These are phyloP conservation scores for Osedax frankpressi DNA, from an alignment of 2,888 invertebrate genomes.

Conservation along the genomic window DNA sequence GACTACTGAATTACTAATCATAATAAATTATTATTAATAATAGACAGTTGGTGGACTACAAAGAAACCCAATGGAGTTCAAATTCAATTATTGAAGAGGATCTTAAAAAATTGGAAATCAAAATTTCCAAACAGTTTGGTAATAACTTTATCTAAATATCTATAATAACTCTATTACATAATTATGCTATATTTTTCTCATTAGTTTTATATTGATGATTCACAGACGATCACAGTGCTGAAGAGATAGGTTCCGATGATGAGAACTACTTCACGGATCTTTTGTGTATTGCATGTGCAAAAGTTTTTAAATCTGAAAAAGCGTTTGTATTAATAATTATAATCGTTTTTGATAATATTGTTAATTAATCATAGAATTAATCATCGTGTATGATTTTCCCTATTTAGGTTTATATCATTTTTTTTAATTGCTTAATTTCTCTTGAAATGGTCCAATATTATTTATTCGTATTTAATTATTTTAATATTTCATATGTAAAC, in stretches of 20 bases:
- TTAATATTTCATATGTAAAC: too few relatives aligned
- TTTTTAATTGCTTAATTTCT: too few relatives aligned
- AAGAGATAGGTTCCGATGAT: not conserved
- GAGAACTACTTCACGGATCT: not conserved
- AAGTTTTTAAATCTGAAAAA: not conserved
- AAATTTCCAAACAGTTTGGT: not conserved
- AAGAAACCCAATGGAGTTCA: not conserved
- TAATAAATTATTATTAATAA: too few relatives aligned
- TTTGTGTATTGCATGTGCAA: not conserved
- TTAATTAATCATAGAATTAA: too few relatives aligned
- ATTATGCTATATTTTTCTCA: too few relatives aligned
- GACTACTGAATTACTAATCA: too few relatives aligned
- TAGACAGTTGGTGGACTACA: not conserved
- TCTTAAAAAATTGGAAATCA: not conserved
- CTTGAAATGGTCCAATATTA: too few relatives aligned
- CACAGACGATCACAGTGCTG: not conserved
- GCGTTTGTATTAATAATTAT: not conserved
- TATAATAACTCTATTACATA: too few relatives aligned
- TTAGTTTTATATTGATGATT: not conserved
- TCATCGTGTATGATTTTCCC: too few relatives aligned
- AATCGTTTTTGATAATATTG: too few relatives aligned
- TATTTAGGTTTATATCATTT: too few relatives aligned
- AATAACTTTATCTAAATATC: not conserved
- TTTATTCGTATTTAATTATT: too few relatives aligned
- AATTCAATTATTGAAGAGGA: not conserved